phyloP scores from a whole-genome alignment of 2,888 invertebrate genomes.

The Andrena praecox region DNA sequence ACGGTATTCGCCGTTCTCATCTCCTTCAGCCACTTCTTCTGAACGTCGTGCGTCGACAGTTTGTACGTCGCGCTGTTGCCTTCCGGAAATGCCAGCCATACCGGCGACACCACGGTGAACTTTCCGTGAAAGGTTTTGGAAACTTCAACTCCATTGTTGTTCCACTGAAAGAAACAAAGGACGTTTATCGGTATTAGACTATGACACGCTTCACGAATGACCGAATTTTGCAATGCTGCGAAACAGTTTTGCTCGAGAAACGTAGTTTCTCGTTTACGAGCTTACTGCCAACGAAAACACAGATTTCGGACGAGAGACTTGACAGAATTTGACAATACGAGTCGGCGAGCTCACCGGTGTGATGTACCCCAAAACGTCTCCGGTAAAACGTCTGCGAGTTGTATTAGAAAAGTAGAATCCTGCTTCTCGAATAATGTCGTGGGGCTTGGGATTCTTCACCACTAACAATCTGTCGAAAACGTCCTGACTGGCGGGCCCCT shows the following conservation, averaged over 20 bases:
- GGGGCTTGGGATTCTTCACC: constrained; percentile 88
- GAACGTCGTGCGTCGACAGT: constrained; percentile 92
- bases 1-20: constrained; percentile 88
- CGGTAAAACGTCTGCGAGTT: constrained; percentile 88
- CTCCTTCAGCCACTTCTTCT: constrained; percentile 92
- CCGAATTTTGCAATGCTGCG: too few species aligned
- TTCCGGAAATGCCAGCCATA: constrained; percentile 95
- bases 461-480: constrained; percentile 91
- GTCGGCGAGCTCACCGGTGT: constrained; percentile 90
- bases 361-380: constrained; percentile 94
- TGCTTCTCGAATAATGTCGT: constrained; percentile 92
- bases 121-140: constrained; percentile 96
- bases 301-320: neutral
- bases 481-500: constrained; percentile 87
- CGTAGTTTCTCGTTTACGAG: neutral
- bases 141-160: constrained; percentile 96
- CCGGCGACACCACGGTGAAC: constrained; percentile 96
- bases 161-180: constrained; percentile 90
- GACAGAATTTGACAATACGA: neutral
- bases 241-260: neutral
- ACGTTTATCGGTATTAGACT: neutral
- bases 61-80: constrained; percentile 88
- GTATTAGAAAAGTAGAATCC: constrained; percentile 91
- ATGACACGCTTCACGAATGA: neutral
- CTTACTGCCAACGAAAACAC: neutral